Base-by-base conservation (phyloP, 2,113 vertebrate species). In the Benitochromis conjunctus region DNA sequence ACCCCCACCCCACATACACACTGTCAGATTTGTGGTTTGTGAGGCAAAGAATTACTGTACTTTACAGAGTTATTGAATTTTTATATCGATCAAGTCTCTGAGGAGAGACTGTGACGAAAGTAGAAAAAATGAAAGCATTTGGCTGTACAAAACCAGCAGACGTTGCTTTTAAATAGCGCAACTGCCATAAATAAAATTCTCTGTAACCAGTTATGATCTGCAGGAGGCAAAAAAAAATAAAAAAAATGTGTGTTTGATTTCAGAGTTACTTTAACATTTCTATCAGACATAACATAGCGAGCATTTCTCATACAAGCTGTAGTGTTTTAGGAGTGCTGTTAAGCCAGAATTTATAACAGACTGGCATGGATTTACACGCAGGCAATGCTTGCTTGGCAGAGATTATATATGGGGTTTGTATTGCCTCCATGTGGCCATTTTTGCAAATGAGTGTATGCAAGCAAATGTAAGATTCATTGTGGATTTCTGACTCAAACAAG, bases 401-500 rank as follows among this genome's bases (percentile, higher is more conserved):
- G 82, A 54, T 58, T 66, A 58, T 51, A 43, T 54, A 36, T 60
- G 85, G 31, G 74, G 71, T 54, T 69, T 88, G 83, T 76, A 64
- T 93, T 93, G 94, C 92, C 90, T 93, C 93, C 91, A 82, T 91
- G 92, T 93, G 89, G 89, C 92, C 94, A 86, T 90, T 89, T 88
- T 79, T 91, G 86, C 86, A 91, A 84, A 93, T 79, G 48, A 14
- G 66, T 85, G 56, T 48, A 81, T 90, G 62, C 78, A 7, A 86
- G 69, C 29, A 79, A 71, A 83, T 83, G 26, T 46, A 82, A 85
- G 62, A 38, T 81, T 86, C 19, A 71, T 48, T 84, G 16, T 84
- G 21, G 36, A 77, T 85, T 56, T 64, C 31, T 86, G 14, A 79
- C 53, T 62, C 56, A 48, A 78, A 34, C 78, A 58, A 76, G 82